Conservation (phyloP, 1,140 invertebrate genomes). For the Spodoptera frugiperda region DNA sequence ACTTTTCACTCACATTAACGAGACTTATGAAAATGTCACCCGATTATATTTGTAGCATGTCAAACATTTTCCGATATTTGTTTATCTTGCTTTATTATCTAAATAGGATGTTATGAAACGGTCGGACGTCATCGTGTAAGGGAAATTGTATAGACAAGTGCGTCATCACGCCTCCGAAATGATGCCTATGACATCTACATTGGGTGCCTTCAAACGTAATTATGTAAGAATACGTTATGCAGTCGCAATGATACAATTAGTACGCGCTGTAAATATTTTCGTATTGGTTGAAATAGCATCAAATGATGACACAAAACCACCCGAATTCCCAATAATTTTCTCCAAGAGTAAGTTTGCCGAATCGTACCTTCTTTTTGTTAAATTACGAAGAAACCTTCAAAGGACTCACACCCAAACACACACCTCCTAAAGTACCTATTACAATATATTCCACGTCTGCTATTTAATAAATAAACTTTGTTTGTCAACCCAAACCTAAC, state of each 20-base stretch:
- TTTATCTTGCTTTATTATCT: constrained; percentile 73
- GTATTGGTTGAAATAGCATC: no score
- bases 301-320: no score
- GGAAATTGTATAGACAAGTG: constrained; percentile 54
- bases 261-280: background rate
- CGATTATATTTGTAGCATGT: constrained; percentile 57
- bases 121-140: constrained; percentile 64
- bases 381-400: no score
- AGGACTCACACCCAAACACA: no score
- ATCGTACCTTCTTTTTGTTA: no score
- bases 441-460: no score
- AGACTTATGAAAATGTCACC: constrained; percentile 59
- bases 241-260: constrained; percentile 20
- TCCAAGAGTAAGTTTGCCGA: no score
- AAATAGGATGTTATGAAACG: constrained; percentile 71
- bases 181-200: constrained; percentile 44
- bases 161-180: constrained; percentile 59
- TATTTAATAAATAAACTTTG: no score
- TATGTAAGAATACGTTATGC: constrained; percentile 38
- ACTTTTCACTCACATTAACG: constrained; percentile 55
- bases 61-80: constrained; percentile 58
- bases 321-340: no score
- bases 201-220: constrained; percentile 34
- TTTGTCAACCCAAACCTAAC: no score
- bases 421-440: no score